These are phyloP conservation scores for Buteo buteo DNA, from an alignment of 2,113 vertebrate genomes.

Conservation along the genomic window DNA sequence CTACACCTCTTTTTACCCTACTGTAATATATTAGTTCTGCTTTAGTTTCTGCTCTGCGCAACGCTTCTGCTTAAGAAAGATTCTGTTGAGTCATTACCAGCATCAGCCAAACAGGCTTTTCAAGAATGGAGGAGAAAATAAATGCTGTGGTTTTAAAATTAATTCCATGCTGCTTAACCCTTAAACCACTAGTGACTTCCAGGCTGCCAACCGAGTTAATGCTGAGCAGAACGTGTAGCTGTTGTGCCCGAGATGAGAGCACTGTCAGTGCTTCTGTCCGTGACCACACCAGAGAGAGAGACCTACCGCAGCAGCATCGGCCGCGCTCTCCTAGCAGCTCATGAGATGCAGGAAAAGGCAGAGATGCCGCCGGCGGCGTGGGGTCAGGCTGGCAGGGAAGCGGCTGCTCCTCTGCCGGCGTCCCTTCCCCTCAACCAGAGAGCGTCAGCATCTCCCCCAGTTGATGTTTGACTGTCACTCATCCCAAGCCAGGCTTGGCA, in stretches of 20 bases:
- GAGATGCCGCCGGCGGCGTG: neutral
- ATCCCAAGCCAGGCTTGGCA: neutral
- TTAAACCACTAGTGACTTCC: slow-evolving; percentile 20
- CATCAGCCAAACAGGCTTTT: slow-evolving; percentile 67
- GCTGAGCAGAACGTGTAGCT: neutral
- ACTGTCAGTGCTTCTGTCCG: neutral
- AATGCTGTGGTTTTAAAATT: slow-evolving; percentile 59
- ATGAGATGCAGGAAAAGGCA: neutral
- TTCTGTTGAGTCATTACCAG: slow-evolving; percentile 65
- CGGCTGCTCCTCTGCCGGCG: neutral
- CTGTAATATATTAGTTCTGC: slow-evolving; percentile 4
- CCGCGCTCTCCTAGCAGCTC: neutral
- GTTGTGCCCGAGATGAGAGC: neutral
- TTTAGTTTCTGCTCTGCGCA: slow-evolving; percentile 40
- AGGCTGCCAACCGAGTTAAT: neutral
- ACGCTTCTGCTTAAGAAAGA: slow-evolving; percentile 44
- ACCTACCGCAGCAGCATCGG: neutral
- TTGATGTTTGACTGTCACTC: neutral
- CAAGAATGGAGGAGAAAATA: slow-evolving; percentile 62
- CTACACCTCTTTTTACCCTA: slow-evolving; percentile 15
- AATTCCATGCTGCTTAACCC: slow-evolving; percentile 53
- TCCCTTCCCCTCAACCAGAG: neutral
- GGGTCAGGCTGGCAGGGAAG: neutral
- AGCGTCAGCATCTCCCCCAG: neutral
- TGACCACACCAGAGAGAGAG: neutral